Conservation (phyloP, 2,113 vertebrate genomes). For the Cathartes aura region DNA sequence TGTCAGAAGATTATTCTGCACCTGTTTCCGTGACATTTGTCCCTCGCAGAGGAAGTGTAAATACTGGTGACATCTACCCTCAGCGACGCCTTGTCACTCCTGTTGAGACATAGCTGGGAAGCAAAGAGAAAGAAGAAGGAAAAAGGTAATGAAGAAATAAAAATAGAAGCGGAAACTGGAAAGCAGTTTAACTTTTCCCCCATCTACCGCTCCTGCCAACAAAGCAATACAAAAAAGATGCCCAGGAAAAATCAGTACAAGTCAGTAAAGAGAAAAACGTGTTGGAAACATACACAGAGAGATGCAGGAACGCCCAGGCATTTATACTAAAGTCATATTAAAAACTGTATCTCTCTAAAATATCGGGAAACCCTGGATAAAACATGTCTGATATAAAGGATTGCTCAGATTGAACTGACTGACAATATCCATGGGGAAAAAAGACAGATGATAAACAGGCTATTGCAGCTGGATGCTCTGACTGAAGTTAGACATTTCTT, state of each 20-base stretch:
- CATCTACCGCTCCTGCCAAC: neutral
- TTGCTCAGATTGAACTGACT: neutral
- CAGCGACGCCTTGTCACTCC: neutral
- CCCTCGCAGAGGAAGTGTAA: neutral
- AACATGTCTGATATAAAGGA: neutral
- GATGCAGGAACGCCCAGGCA: neutral
- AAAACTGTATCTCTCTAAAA: neutral
- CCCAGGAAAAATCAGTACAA: neutral
- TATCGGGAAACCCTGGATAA: neutral
- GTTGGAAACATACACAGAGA: neutral
- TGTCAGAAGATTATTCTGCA: conserved; percentile 46
- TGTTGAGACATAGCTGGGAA: neutral
- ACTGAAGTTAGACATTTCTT: neutral
- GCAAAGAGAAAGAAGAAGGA: neutral
- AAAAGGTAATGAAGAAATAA: neutral
- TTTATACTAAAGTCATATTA: neutral
- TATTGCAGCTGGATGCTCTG: neutral
- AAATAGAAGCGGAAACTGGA: neutral
- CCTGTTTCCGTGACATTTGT: conserved; percentile 47
- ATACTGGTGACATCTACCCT: neutral
- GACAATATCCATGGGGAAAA: neutral
- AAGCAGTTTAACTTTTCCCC: neutral
- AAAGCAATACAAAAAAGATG: neutral
- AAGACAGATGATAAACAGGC: neutral
- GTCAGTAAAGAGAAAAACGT: neutral